phyloP scores from a whole-genome alignment of 2,888 invertebrate genomes.

The Metopia argyrocephala region DNA sequence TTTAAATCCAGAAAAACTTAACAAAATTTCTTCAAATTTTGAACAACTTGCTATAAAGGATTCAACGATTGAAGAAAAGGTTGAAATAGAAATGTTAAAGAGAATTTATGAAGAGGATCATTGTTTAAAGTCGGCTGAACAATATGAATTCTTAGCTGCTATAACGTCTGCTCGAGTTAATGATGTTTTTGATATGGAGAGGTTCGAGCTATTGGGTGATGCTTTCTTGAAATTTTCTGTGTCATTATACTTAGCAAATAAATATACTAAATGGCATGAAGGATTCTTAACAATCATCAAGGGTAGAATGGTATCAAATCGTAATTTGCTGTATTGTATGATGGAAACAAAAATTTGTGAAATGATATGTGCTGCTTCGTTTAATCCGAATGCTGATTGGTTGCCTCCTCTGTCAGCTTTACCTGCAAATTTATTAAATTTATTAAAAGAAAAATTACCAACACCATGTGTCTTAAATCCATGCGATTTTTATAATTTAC shows the following conservation, averaged over 20 bases:
- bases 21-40: background rate
- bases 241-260: slow-evolving; percentile 84
- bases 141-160: slow-evolving; percentile 79
- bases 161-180: slow-evolving; percentile 84
- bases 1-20: background rate
- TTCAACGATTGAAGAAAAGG: slow-evolving; percentile 51
- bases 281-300: slow-evolving; percentile 86
- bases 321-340: slow-evolving; percentile 90
- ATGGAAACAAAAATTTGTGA: slow-evolving; percentile 70
- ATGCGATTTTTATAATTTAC: slow-evolving; percentile 79
- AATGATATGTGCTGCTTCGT: slow-evolving; percentile 79
- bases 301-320: slow-evolving; percentile 85
- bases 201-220: slow-evolving; percentile 91
- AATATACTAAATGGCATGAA: slow-evolving; percentile 84
- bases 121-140: slow-evolving; percentile 71
- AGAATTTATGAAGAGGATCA: slow-evolving; percentile 55
- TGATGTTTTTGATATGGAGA: slow-evolving; percentile 88
- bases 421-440: slow-evolving; percentile 78
- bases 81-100: slow-evolving; percentile 69
- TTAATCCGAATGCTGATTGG: slow-evolving; percentile 86
- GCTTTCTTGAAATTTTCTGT: slow-evolving; percentile 88
- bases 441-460: slow-evolving; percentile 66
- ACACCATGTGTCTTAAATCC: slow-evolving; percentile 73
- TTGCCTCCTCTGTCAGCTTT: slow-evolving; percentile 87
- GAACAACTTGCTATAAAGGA: slow-evolving; percentile 52